Evolutionary conservation across 2,797 vertebrate species (phyloP).

Genomic region (Parotocinclus haroldoi): DNA sequence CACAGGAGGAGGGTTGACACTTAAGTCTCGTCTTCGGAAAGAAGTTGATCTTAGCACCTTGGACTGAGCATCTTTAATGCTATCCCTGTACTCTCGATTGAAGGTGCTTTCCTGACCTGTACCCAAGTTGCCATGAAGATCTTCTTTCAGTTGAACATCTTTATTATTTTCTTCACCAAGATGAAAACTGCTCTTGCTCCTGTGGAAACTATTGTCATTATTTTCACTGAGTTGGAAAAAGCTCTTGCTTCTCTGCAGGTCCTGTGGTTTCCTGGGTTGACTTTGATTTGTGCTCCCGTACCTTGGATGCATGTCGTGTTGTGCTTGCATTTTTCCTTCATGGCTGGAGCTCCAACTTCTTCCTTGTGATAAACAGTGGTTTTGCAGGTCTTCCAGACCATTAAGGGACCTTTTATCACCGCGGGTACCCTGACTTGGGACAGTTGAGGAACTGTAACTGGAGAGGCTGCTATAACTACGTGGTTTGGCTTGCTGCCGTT

Average conservation of each 20-base stretch:
- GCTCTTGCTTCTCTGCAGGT: conserved; percentile 80
- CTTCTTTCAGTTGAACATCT: conserved; percentile 62
- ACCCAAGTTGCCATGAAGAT: conserved; percentile 58
- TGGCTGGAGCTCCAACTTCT: conserved; percentile 59
- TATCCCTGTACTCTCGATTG: conserved; percentile 81
- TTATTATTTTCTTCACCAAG: conserved; percentile 63
- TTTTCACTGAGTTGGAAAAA: conserved; percentile 74
- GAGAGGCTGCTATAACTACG: conserved; percentile 53
- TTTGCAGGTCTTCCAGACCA: conserved; percentile 68
- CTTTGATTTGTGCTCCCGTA: conserved; percentile 54
- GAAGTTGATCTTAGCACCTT: conserved; percentile 87
- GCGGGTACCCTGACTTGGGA: conserved; percentile 40
- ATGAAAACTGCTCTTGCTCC: conserved; percentile 82
- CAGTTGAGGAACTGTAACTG: conserved; percentile 43
- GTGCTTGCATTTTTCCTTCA: conserved; percentile 37
- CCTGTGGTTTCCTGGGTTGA: conserved; percentile 53
- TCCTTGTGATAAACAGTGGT: conserved; percentile 49
- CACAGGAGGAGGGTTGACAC: conserved; percentile 55
- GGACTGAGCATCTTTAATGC: conserved; percentile 84
- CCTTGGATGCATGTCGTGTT: conserved; percentile 36
- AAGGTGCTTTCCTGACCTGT: conserved; percentile 66
- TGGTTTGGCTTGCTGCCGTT: conserved; percentile 74
- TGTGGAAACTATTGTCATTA: conserved; percentile 58
- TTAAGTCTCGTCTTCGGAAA: conserved; percentile 78
- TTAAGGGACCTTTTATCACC: conserved; percentile 45